Evolutionary conservation across 2,888 invertebrate genomes (phyloP).

Genomic region (Trissolcus japonicus): DNA sequence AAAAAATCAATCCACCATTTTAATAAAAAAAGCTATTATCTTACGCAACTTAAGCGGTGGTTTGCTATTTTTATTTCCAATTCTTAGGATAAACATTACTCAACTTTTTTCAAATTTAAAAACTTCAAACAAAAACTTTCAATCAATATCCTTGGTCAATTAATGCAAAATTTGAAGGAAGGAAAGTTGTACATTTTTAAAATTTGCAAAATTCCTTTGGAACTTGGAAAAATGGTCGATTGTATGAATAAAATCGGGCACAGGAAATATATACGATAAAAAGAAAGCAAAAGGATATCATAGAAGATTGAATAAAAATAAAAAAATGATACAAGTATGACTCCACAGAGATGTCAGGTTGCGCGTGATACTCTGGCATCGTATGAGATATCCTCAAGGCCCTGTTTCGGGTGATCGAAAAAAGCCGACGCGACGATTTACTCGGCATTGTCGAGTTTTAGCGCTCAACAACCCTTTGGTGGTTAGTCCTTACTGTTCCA

Average conservation of each 20-base stretch:
- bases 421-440: constrained; percentile 34
- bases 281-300: not conserved
- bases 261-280: constrained; percentile 5
- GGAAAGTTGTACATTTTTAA: too few relatives aligned
- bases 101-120: too few relatives aligned
- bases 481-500: constrained; percentile 71
- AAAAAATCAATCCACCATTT: too few relatives aligned
- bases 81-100: too few relatives aligned
- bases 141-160: too few relatives aligned
- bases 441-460: constrained; percentile 57
- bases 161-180: too few relatives aligned
- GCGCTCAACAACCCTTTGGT: constrained; percentile 63
- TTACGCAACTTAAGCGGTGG: too few relatives aligned
- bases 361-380: constrained; percentile 9
- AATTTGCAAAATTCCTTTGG: too few relatives aligned
- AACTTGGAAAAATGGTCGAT: too few relatives aligned
- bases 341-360: constrained; percentile 27
- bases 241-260: not conserved
- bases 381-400: constrained; percentile 36
- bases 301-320: not conserved
- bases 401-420: constrained; percentile 33
- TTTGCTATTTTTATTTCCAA: too few relatives aligned
- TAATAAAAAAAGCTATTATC: too few relatives aligned
- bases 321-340: constrained; percentile 4
- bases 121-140: too few relatives aligned